These are phyloP conservation scores for Cheilosia soror DNA, from an alignment of 2,888 invertebrate species.

Conservation along the genomic window DNA sequence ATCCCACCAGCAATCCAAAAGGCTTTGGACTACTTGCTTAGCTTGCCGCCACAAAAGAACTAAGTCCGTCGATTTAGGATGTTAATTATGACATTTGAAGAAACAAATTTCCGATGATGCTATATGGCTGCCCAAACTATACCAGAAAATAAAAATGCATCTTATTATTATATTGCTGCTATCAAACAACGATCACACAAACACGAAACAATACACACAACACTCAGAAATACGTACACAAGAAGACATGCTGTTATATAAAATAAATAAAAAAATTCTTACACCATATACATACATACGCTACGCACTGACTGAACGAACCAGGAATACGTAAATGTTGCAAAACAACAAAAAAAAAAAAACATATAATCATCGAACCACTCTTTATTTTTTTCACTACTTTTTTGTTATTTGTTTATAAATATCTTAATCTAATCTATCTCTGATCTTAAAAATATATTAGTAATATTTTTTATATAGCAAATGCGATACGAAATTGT, in stretches of 20 bases:
- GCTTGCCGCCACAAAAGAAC: constrained; percentile 85
- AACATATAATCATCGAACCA: constrained; percentile 36
- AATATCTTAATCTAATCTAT: constrained; percentile 50
- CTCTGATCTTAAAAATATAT: constrained; percentile 38
- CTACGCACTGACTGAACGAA: constrained; percentile 79
- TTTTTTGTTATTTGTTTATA: constrained; percentile 53
- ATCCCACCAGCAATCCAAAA: constrained; percentile 90
- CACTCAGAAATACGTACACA: constrained; percentile 37
- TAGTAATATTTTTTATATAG: constrained; percentile 29
- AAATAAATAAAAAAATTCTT: constrained; percentile 31
- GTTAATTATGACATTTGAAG: not conserved
- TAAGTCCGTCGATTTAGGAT: constrained; percentile 23
- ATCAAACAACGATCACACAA: constrained; percentile 67
- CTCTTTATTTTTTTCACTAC: constrained; percentile 60
- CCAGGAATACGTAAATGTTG: constrained; percentile 77
- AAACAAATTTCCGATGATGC: constrained; percentile 26
- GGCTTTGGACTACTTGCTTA: constrained; percentile 89
- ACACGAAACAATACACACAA: constrained; percentile 51
- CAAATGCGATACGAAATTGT: constrained; percentile 76
- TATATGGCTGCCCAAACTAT: constrained; percentile 57
- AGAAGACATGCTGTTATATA: constrained; percentile 49
- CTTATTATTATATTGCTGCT: constrained; percentile 65
- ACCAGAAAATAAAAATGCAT: constrained; percentile 11
- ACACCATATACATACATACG: constrained; percentile 50
- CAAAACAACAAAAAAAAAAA: constrained; percentile 28